Percentiles rank a stretch among this genome's conserved stretches.
Conservation (phyloP, 2,113 vertebrate species). For the human (Homo sapiens) region GRCh38 chr15:72950001-72950500, state of each 20-base stretch:
- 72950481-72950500: not conserved
- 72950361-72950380: not conserved
- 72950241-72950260: not conserved
- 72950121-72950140: not conserved
- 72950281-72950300: not conserved
- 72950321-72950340: not conserved
- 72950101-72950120: not conserved
- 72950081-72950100: not conserved
- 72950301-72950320: not conserved
- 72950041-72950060: not conserved
- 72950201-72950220: not conserved
- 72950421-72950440: not conserved
- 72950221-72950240: not conserved
- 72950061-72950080: not conserved
- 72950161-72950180: not conserved
- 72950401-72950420: not conserved
- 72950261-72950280: not conserved
- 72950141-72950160: not conserved
- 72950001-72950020: not conserved
- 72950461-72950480: not conserved
- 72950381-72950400: not conserved
- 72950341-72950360: not conserved
- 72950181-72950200: not conserved
- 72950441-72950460: not conserved
- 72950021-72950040: not conserved